Evolutionary conservation across 2,888 invertebrate genomes (phyloP).

Genomic region (Kryphioiulus occultus): DNA sequence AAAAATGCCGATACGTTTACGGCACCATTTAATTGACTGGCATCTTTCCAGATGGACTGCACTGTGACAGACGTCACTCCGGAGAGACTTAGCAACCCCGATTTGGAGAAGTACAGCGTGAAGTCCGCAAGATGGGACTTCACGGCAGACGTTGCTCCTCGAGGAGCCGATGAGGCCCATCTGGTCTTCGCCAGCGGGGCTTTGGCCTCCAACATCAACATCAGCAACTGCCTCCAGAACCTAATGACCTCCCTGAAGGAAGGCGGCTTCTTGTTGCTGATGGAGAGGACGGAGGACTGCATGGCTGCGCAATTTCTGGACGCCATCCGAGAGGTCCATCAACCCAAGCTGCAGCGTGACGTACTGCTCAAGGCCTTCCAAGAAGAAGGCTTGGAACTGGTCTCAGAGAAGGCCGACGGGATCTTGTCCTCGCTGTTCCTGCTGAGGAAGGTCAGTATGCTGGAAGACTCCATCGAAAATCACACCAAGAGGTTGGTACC

Average conservation of each 20-base stretch:
- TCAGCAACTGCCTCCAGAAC: constrained; percentile 55
- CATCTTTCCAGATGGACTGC: constrained; percentile 66
- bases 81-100: constrained; percentile 64
- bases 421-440: constrained; percentile 68
- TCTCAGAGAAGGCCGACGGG: constrained; percentile 72
- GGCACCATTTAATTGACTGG: not conserved
- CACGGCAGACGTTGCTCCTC: constrained; percentile 68
- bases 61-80: constrained; percentile 68
- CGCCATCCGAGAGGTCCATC: constrained; percentile 53
- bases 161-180: constrained; percentile 69
- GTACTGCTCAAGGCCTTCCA: constrained; percentile 54
- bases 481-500: no score
- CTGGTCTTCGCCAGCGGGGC: constrained; percentile 74
- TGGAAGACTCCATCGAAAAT: no score
- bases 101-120: constrained; percentile 69
- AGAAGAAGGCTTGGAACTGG: constrained; percentile 65
- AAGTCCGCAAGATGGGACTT: constrained; percentile 74
- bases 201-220: constrained; percentile 63
- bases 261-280: constrained; percentile 73
- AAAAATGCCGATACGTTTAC: not conserved
- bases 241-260: constrained; percentile 69
- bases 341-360: constrained; percentile 51
- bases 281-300: constrained; percentile 56
- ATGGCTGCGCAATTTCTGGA: constrained; percentile 56
- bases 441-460: constrained; percentile 69